These are phyloP conservation scores for Myocastor coypus DNA, from an alignment of 2,113 vertebrate genomes.

Conservation along the genomic window DNA sequence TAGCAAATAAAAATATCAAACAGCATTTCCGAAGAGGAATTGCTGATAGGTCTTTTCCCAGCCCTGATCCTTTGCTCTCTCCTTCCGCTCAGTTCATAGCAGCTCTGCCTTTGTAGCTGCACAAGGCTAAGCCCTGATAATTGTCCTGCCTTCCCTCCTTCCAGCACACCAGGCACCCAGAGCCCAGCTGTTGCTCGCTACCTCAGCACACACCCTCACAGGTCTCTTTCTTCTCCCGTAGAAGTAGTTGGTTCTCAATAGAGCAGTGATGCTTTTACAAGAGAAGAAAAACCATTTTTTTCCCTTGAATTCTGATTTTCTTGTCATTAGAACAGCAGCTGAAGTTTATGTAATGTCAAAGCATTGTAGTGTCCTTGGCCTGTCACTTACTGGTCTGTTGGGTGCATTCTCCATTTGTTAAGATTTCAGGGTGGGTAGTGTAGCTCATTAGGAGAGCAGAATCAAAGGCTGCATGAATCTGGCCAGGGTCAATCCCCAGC, in stretches of 20 bases:
- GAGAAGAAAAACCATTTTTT: neutral
- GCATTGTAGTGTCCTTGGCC: neutral
- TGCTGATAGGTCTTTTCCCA: neutral
- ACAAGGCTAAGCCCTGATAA: neutral
- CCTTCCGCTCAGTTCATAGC: neutral
- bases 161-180: neutral
- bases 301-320: neutral
- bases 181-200: neutral
- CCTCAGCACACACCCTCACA: neutral
- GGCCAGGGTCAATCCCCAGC: neutral
- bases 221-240: neutral
- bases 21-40: neutral
- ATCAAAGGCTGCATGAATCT: neutral
- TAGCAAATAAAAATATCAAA: neutral
- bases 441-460: neutral
- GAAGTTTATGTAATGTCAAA: neutral
- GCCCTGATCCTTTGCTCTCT: neutral
- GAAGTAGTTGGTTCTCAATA: neutral
- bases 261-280: neutral
- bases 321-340: neutral
- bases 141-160: neutral
- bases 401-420: neutral
- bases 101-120: neutral
- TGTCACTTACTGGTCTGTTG: neutral
- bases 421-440: neutral